Conservation (phyloP, 2,888 invertebrate species). For the Petrolisthes manimaculis region DNA sequence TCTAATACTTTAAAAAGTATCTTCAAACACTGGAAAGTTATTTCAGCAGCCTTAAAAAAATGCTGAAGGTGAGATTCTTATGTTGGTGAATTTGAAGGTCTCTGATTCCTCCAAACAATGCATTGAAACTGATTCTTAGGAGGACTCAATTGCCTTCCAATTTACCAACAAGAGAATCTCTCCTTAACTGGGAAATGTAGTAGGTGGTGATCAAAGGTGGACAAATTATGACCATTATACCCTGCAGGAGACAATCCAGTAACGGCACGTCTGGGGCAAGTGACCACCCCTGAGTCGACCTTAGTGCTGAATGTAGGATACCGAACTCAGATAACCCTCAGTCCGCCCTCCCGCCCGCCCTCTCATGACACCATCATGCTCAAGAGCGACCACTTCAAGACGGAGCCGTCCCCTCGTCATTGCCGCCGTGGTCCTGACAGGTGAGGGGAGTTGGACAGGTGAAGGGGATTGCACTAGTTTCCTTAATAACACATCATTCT, state of each 20-base stretch:
- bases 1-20: no score
- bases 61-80: no score
- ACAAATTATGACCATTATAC: no score
- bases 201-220: no score
- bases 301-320: conserved; percentile 49
- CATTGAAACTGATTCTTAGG: no score
- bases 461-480: not conserved
- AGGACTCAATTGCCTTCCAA: no score
- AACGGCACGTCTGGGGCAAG: conserved; percentile 46
- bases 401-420: conserved; percentile 68
- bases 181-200: no score
- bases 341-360: conserved; percentile 28
- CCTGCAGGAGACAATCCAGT: conserved; percentile 47
- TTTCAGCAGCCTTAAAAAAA: no score
- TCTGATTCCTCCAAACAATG: no score
- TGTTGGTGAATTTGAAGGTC: no score
- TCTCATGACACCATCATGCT: conserved; percentile 68
- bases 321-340: conserved; percentile 58
- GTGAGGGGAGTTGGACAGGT: conserved; percentile 6
- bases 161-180: no score
- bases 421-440: conserved; percentile 44
- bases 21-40: no score
- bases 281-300: conserved; percentile 54
- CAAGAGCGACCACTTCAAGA: conserved; percentile 71
- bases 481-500: not conserved